phyloP scores from a whole-genome alignment of 2,797 vertebrate species.

The Darevskia mixta region DNA sequence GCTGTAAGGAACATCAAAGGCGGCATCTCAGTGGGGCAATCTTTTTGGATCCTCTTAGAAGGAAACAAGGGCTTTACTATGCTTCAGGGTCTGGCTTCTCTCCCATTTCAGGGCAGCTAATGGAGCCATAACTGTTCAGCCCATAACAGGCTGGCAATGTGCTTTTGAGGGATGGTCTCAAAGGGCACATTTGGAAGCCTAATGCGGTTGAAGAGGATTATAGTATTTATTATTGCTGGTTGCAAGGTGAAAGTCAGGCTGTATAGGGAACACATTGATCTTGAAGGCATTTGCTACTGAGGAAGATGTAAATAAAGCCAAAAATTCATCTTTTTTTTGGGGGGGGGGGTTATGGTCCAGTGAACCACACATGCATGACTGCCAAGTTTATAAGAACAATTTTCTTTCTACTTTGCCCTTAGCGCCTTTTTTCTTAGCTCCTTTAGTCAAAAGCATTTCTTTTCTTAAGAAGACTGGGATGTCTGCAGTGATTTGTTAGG shows the following conservation, averaged over 20 bases:
- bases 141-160: constrained; percentile 46
- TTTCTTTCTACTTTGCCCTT: background rate
- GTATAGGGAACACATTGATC: background rate
- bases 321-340: background rate
- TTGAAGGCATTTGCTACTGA: constrained; percentile 22
- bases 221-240: constrained; percentile 44
- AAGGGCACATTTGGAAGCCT: constrained; percentile 43
- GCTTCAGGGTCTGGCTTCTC: constrained; percentile 36
- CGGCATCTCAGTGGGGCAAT: background rate
- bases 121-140: constrained; percentile 34
- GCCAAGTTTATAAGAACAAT: background rate
- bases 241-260: constrained; percentile 59
- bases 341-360: background rate
- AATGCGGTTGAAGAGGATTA: constrained; percentile 25
- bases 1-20: background rate
- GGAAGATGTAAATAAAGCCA: constrained; percentile 21
- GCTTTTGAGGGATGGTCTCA: constrained; percentile 36
- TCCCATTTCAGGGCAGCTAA: constrained; percentile 35
- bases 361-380: background rate
- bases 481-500: background rate
- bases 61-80: constrained; percentile 39
- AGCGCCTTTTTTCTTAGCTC: background rate
- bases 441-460: background rate
- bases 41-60: constrained; percentile 13
- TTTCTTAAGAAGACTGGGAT: background rate